Base-by-base conservation (phyloP, 2,888 invertebrate genomes). In the Tachina fera region DNA sequence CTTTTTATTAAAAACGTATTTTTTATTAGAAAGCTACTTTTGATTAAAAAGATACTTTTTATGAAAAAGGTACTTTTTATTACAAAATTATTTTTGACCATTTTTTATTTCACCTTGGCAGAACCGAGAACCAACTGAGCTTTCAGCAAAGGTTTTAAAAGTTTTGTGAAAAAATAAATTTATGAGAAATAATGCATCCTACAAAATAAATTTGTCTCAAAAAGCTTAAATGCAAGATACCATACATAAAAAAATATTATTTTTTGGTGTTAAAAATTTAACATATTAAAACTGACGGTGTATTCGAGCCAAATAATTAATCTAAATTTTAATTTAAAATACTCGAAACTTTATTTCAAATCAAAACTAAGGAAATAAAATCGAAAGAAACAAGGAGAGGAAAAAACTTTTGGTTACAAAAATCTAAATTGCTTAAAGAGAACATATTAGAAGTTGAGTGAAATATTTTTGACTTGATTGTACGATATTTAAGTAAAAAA, bases 401-500 rank as follows among this genome's bases (percentile, higher is more conserved):
- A 70, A 77, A 82, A 84, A 76, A 79, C 78, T 58, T 45, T 72
- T 60, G 19, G 61, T 60, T 65, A 49, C 19, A 63, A 45, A 76
- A 47, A 31, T 53, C 45, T 67, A 78, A 76, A 60, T n/a, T 75
- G 80, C 79, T 75, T 45, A 31, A 31, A 31, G 14, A 79, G 71
- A 83, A 58, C 76, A 72, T 67, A 16, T n/a, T 22, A 49, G 31
- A 47, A 72, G 83, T 63, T 70, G 75, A 51, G 77, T 58, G 71
- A 58, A 75, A 19, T 68, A 58, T 53, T 71, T 68, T n/a, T 79
- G 39, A 58, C 16, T 60, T 76, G 65, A 45, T 72, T 61, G 13
- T 16, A 78, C 51, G 47, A 49, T 74, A 78, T 51, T 72, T 77
- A 79, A 87, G 74, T 87, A 87, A 87, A 87, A 31, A 87, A 87